Base-by-base conservation (phyloP, 2,888 invertebrate genomes). In the Conchocele bisecta region DNA sequence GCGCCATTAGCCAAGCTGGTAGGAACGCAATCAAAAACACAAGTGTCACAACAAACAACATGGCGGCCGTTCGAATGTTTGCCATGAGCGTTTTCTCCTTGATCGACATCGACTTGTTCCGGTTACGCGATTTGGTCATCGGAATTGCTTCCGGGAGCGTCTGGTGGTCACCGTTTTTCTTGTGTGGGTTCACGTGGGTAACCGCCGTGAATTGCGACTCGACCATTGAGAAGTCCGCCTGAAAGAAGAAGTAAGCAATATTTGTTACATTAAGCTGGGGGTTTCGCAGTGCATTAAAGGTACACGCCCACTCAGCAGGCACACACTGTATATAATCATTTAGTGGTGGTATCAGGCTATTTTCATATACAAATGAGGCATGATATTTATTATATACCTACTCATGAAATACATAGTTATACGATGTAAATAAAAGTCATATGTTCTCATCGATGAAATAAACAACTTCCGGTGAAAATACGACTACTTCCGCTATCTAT, bases 31-130 rank as follows among this genome's bases (percentile, higher is more conserved):
- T 71, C n/a, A 90, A 75, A 68, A 90, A 90, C 50, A 90, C 89
- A 7, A 89, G 68, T 1, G 89, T 89, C 2, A 90, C 90, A 3
- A 90, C 89, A 75, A 89, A 90, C 68, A 90, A 70, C 90, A 90
- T 90, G 46, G 84, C 87, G 5, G 90, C 90, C n/a, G 90, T 90
- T 53, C 89, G 85, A 35, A 90, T 84, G 71, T 90, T 90, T n/a
- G 85, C 85, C 33, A 67, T 54, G 3, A 77, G 58, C 11, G 77
- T 77, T 33, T 77, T 73, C 37, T 77, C 77, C 35, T 73, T 73
- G 7, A 77, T 65, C 11, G 77, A 63, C 57, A 77, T 51, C 1
- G 73, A 58, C 50, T 58, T 64, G 7, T 44, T 9, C 26, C 53
- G 56, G 24, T 39, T 28, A 31, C 51, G 61, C 63, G 65, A 63